Conservation (phyloP, 2,113 vertebrate species). For the Haemorhous mexicanus region DNA sequence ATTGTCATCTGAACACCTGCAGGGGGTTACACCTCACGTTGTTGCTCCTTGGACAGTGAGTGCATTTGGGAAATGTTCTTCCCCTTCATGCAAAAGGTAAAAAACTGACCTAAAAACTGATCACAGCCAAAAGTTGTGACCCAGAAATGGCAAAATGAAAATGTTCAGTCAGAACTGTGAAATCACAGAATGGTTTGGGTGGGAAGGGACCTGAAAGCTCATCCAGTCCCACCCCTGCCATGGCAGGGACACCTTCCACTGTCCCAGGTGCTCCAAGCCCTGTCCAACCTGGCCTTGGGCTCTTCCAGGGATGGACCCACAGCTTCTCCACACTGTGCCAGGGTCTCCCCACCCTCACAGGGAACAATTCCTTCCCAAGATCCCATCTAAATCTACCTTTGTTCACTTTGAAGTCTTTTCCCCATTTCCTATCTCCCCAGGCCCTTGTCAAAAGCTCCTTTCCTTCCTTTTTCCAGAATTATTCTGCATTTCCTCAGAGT, state of each 20-base stretch:
- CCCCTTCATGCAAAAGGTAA: neutral
- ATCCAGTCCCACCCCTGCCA: fast-evolving
- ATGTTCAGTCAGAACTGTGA: fast-evolving
- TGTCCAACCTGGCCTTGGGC: fast-evolving
- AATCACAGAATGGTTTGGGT: neutral
- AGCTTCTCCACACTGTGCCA: neutral
- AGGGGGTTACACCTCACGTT: neutral
- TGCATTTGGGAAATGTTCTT: neutral
- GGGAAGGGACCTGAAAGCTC: neutral
- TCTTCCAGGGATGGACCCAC: neutral
- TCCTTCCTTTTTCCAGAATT: neutral
- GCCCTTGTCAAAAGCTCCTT: neutral
- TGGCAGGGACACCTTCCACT: neutral
- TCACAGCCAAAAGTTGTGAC: neutral
- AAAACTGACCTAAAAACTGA: neutral
- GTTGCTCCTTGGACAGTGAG: neutral
- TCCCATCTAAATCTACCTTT: neutral
- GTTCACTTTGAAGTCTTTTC: neutral
- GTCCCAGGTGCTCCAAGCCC: fast-evolving
- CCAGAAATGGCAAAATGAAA: neutral
- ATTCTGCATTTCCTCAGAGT: neutral
- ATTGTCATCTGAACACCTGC: neutral
- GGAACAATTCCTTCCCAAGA: fast-evolving
- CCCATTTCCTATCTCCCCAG: fast-evolving
- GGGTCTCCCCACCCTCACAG: fast-evolving